phyloP scores from a whole-genome alignment of 2,888 invertebrate species.

The Dioctria linearis region DNA sequence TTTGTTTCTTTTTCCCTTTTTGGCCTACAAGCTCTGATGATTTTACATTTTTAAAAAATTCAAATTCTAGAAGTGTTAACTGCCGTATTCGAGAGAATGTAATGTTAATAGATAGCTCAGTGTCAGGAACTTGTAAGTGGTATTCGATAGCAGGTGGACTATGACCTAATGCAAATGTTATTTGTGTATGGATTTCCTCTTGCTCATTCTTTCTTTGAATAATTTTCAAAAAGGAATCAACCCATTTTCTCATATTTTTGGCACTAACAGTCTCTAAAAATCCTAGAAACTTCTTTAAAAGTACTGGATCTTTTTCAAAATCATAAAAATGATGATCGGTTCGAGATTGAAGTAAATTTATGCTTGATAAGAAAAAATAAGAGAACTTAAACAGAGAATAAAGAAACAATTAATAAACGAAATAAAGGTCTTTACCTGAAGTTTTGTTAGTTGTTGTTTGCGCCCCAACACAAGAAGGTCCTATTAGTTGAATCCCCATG shows the following conservation, averaged over 20 bases:
- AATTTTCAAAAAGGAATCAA: conserved; percentile 93
- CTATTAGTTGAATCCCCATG: no score
- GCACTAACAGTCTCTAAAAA: conserved; percentile 92
- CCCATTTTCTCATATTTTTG: conserved; percentile 96
- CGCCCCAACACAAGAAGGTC: no score
- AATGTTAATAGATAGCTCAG: conserved; percentile 82
- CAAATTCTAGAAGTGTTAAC: conserved; percentile 95
- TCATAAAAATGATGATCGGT: conserved; percentile 96
- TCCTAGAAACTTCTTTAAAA: conserved; percentile 81
- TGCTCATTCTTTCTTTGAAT: conserved; percentile 85
- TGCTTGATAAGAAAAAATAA: no score
- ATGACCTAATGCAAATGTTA: conserved; percentile 83
- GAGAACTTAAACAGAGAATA: no score
- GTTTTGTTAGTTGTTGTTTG: no score
- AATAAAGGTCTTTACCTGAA: no score
- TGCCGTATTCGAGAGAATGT: conserved; percentile 98
- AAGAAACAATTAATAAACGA: no score
- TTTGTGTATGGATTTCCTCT: conserved; percentile 80
- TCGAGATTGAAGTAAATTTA: no score
- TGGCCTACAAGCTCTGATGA: conserved; percentile 97
- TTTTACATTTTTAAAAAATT: conserved; percentile 91
- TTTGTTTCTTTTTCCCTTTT: conserved; percentile 94
- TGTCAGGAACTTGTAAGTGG: conserved; percentile 81
- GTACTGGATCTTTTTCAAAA: conserved; percentile 89
- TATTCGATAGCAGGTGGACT: conserved; percentile 86